These are phyloP conservation scores for Rhynchophorus ferrugineus DNA, from an alignment of 1,140 invertebrate genomes.

Conservation along the genomic window DNA sequence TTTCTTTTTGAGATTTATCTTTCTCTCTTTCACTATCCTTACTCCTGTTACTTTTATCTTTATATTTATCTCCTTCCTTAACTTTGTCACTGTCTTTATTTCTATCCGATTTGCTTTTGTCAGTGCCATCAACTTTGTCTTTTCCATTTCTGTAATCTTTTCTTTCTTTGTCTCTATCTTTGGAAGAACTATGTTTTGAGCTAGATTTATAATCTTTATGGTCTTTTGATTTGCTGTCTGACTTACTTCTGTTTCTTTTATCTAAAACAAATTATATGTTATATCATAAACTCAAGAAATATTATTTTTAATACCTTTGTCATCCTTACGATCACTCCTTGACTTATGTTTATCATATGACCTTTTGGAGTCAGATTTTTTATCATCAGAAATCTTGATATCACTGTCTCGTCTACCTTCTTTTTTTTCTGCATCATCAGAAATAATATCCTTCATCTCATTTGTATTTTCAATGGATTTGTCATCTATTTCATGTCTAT, in stretches of 20 bases:
- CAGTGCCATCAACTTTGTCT: constrained; percentile 25
- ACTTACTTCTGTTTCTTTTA: constrained; percentile 23
- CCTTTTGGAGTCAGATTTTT: constrained; percentile 38
- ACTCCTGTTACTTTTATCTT: constrained; percentile 28
- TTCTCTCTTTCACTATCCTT: constrained; percentile 32
- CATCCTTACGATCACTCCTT: constrained; percentile 39
- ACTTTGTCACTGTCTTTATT: constrained; percentile 27
- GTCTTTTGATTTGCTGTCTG: constrained; percentile 37
- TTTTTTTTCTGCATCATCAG: constrained; percentile 2
- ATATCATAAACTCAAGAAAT: no score
- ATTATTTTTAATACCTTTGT: constrained; percentile 27
- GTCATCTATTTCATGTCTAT: constrained; percentile 2
- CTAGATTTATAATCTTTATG: constrained; percentile 36
- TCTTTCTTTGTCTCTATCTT: constrained; percentile 36
- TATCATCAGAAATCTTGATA: constrained; percentile 36
- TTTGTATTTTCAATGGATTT: constrained; percentile 10
- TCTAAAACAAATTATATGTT: constrained; percentile 39
- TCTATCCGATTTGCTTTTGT: constrained; percentile 24
- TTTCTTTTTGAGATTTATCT: constrained; percentile 23
- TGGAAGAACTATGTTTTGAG: constrained; percentile 31
- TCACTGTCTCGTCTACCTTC: constrained; percentile 12
- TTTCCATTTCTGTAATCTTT: constrained; percentile 27
- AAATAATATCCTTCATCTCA: constrained; percentile 4
- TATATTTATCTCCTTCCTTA: constrained; percentile 33
- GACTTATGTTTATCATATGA: constrained; percentile 37